Base-by-base conservation (phyloP, 2,113 vertebrate species). In the Lepus americanus region DNA sequence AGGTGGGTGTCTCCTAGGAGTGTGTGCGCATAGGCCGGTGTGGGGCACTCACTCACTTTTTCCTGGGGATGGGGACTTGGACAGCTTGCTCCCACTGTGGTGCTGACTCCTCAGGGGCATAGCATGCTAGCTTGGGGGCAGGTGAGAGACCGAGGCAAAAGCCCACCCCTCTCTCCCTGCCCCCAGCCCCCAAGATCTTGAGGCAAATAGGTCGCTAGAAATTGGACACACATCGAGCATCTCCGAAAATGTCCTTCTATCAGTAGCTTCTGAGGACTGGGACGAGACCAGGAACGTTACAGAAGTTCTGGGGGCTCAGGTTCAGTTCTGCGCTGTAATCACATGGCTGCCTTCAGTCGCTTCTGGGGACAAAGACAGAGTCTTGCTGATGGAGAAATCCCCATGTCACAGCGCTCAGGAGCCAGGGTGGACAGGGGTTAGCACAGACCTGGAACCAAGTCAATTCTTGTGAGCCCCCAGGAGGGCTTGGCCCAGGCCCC, bases 11-110 rank as follows among this genome's bases (percentile, higher is more conserved):
- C 64, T 90, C 49, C 6, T 13, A 6, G 55, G 31, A 89, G 39
- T 85, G 90, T 55, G 20, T 59, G 53, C 19, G 70, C 72, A 81
- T 5, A 31, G 27, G 19, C 22, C 59, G n/a, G 17, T 33, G 2
- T 20, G 67, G 89, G 49, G 12, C 20, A 4, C 61, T 86, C 5
- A 23, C 33, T 92, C n/a, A 81, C 33, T 27, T 90, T 86, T 95
- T 51, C 29, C 39, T 27, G 6, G 19, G 49, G 25, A 49, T 22
- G 3, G 8, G 61, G 6, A 67, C 59, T 61, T 44, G 63, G 10
- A 53, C 1, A 0, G 1, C 44, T 53, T 83, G 7, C 0, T 39
- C 13, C n/a, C 67, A 44, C 19, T 3, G 5, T 1, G 10, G 66
- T 55, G 73, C 27, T 44, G 25, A 66, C 44, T 19, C 23, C 19